These are phyloP conservation scores for Cheirogaleus medius DNA, from an alignment of 2,113 vertebrate species.

Conservation along the genomic window DNA sequence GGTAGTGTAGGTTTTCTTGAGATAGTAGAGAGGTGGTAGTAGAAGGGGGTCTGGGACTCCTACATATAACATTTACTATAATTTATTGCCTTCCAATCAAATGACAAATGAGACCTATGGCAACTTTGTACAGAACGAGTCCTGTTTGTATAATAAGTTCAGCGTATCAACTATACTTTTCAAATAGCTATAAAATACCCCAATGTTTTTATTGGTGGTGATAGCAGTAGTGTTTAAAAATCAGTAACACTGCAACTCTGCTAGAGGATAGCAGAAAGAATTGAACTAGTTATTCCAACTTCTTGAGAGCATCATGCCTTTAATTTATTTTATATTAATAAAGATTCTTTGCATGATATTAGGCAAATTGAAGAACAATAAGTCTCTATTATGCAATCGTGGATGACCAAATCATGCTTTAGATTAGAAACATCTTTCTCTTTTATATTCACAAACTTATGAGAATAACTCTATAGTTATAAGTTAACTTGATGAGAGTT, in stretches of 20 bases:
- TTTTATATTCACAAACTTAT: neutral
- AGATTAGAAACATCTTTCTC: neutral
- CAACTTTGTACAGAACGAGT: neutral
- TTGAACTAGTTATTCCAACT: neutral
- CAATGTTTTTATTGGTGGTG: neutral
- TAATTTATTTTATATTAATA: neutral
- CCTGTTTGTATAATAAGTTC: neutral
- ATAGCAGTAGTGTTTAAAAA: neutral
- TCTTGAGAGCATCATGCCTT: neutral
- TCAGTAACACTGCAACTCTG: neutral
- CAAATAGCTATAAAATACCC: neutral
- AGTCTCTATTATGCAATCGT: neutral
- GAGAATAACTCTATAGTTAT: neutral
- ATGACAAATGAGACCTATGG: neutral
- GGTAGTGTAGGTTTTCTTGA: neutral
- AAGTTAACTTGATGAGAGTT: neutral
- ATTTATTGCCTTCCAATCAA: neutral
- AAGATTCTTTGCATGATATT: neutral
- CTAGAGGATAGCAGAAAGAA: neutral
- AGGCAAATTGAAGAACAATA: neutral
- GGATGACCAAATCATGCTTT: neutral
- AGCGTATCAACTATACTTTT: neutral
- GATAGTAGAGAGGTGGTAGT: neutral
- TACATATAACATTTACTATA: neutral
- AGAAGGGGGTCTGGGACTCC: accelerated